Conservation (phyloP, 2,888 invertebrate genomes). For the Polydrusus pterygomalis region DNA sequence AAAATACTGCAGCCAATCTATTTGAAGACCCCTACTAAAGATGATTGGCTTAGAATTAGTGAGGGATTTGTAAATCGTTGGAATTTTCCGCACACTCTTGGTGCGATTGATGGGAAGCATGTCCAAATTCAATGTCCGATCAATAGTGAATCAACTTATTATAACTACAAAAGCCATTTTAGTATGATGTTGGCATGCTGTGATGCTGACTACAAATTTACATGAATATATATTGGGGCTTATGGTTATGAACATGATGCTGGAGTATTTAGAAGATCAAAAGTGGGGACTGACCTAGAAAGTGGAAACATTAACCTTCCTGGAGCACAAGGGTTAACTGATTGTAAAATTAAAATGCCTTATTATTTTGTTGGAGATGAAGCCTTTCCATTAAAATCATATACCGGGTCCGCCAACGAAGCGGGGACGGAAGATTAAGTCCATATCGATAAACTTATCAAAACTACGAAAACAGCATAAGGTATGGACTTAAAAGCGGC, state of each 20-base stretch:
- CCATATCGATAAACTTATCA: no score
- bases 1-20: constrained; percentile 2
- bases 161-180: not conserved
- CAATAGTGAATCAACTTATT: not conserved
- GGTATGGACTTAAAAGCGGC: no score
- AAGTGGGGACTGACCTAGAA: not conserved
- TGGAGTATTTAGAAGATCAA: constrained; percentile 1
- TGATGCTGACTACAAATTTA: not conserved
- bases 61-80: not conserved
- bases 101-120: not conserved
- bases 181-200: not conserved
- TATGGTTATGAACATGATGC: not conserved
- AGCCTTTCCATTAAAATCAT: no score
- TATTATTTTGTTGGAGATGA: no score
- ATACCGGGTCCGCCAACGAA: no score
- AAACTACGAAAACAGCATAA: no score
- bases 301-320: no score
- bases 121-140: not conserved
- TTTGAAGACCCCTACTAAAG: not conserved
- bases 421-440: no score
- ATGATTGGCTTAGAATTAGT: not conserved
- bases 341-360: no score
- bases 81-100: not conserved
- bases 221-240: not conserved
- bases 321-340: no score